These are phyloP conservation scores for Athetis lepigone DNA, from an alignment of 2,888 invertebrate species.

Conservation along the genomic window DNA sequence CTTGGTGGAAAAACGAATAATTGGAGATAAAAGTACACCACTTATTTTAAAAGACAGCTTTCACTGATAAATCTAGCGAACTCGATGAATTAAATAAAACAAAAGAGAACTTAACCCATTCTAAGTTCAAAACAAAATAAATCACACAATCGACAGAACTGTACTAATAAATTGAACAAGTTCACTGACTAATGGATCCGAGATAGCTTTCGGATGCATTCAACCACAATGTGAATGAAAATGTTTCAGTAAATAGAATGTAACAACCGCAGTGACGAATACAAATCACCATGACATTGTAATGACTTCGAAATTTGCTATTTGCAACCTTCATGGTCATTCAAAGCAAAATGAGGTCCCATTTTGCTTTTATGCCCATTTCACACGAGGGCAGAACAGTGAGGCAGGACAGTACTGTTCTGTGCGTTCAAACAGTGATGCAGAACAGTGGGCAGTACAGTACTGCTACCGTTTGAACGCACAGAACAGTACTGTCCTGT, in stretches of 20 bases:
- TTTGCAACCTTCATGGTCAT: too few relatives aligned
- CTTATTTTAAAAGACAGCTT: not conserved
- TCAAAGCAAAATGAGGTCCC: too few relatives aligned
- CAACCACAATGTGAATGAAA: not conserved
- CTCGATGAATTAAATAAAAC: not conserved
- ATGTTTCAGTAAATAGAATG: not conserved
- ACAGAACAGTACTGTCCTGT: too few relatives aligned
- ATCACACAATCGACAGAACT: slow-evolving; percentile 3
- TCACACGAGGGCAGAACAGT: too few relatives aligned
- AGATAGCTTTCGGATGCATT: slow-evolving; percentile 10
- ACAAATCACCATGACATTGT: slow-evolving; percentile 5
- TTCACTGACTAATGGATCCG: slow-evolving; percentile 20
- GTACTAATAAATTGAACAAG: slow-evolving; percentile 32
- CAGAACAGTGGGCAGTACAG: too few relatives aligned
- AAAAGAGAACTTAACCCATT: not conserved
- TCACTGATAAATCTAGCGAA: not conserved
- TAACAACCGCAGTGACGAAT: not conserved
- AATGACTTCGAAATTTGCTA: too few relatives aligned
- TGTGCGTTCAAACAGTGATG: too few relatives aligned
- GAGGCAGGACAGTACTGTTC: too few relatives aligned
- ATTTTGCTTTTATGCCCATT: too few relatives aligned
- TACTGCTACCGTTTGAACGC: too few relatives aligned
- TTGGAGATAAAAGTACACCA: not conserved
- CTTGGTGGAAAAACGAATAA: too few relatives aligned
- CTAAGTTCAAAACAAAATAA: slow-evolving; percentile 7